Percentiles rank a stretch among this genome's conserved stretches.
Conservation (phyloP, 1,140 invertebrate genomes). For the Tribolium castaneum region DNA sequence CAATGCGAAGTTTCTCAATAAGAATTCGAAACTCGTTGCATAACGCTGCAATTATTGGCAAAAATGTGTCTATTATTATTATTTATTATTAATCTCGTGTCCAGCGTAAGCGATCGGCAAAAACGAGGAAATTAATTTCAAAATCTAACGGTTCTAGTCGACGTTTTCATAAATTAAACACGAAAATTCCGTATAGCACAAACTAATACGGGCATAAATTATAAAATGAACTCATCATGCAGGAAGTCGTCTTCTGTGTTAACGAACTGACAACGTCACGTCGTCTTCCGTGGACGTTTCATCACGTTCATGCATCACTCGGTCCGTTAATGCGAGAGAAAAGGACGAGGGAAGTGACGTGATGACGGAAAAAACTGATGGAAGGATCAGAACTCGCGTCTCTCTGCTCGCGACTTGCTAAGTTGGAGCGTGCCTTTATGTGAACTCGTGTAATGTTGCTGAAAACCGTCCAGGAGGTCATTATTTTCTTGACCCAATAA, state of each 20-base stretch:
- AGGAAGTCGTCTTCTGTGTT: slow-evolving; percentile 47
- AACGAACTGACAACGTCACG: slow-evolving; percentile 30
- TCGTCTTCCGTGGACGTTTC: slow-evolving; percentile 25
- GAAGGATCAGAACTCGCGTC: not conserved
- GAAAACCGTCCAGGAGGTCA: slow-evolving; percentile 25
- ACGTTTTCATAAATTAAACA: slow-evolving; percentile 35
- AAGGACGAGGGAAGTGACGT: not conserved
- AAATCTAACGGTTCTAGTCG: slow-evolving; percentile 13
- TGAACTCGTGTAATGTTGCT: slow-evolving; percentile 2
- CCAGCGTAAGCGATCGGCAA: not conserved
- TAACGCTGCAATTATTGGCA: not conserved
- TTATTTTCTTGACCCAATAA: slow-evolving; percentile 19
- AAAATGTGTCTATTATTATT: slow-evolving; percentile 1
- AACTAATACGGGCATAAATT: slow-evolving; percentile 41
- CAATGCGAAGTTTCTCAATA: not conserved
- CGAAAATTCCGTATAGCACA: slow-evolving; percentile 32
- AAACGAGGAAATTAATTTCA: slow-evolving; percentile 21
- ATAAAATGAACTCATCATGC: slow-evolving; percentile 48
- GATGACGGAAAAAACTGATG: not conserved
- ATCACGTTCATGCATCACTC: not conserved
- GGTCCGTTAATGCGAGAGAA: not conserved
- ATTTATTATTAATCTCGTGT: not conserved
- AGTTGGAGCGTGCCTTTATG: slow-evolving; percentile 9
- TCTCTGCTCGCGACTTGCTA: not conserved
- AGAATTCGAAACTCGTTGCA: slow-evolving; percentile 5